Conservation (phyloP, 2,888 invertebrate species). For the Ametastegia equiseti region DNA sequence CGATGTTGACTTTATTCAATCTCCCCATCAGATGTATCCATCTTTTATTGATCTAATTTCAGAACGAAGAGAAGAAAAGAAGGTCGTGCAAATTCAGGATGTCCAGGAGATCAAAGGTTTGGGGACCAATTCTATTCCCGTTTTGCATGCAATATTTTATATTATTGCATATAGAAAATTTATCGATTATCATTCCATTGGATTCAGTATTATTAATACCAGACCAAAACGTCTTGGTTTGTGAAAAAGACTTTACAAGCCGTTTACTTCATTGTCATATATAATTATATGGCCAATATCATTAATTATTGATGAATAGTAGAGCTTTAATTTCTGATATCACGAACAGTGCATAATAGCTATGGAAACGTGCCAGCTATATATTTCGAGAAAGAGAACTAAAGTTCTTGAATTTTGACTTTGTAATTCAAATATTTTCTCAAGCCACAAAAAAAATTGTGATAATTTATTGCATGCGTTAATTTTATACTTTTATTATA, state of each 20-base stretch:
- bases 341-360: conserved; percentile 1
- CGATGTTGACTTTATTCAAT: not conserved
- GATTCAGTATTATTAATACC: not conserved
- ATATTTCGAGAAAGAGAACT: not conserved
- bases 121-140: conserved; percentile 52
- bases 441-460: conserved; percentile 40
- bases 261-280: not conserved
- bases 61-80: conserved; percentile 71
- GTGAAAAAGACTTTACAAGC: not conserved
- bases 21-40: conserved; percentile 51
- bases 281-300: not conserved
- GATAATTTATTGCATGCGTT: conserved; percentile 35
- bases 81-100: conserved; percentile 71
- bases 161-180: not conserved
- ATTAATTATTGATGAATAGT: not conserved
- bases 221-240: not conserved
- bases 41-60: conserved; percentile 62
- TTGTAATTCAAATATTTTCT: not conserved
- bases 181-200: not conserved
- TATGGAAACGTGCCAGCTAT: not conserved
- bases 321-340: conserved; percentile 2
- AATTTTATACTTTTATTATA: conserved; percentile 58
- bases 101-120: conserved; percentile 75
- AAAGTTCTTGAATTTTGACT: not conserved
- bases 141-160: conserved; percentile 37